phyloP scores from a whole-genome alignment of 2,888 invertebrate species.

The Acanthacorydalis orientalis region DNA sequence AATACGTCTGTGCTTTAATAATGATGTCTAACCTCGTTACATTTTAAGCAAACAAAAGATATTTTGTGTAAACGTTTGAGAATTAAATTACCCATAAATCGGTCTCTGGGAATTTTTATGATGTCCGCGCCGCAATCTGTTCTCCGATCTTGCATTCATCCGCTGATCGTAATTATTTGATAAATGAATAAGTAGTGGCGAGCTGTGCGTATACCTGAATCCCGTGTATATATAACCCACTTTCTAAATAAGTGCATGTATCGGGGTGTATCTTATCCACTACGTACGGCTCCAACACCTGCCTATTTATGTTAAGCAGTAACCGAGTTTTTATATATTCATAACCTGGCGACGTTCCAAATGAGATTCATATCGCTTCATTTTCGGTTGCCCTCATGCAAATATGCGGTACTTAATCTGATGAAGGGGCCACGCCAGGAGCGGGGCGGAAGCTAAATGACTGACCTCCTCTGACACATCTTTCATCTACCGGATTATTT shows the following conservation, averaged over 20 bases:
- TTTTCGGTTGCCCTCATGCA: neutral
- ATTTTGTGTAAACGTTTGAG: too few species aligned
- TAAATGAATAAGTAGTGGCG: neutral
- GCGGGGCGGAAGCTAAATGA: neutral
- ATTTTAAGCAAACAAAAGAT: too few species aligned
- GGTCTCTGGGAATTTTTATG: too few species aligned
- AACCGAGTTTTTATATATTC: constrained; percentile 1
- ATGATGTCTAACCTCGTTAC: too few species aligned
- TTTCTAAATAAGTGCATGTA: neutral
- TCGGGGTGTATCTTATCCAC: neutral
- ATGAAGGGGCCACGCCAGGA: neutral
- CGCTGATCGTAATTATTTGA: too few species aligned
- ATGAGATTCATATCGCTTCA: constrained; percentile 4
- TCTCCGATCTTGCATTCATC: too few species aligned
- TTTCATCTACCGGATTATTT: neutral
- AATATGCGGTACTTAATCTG: constrained; percentile 3
- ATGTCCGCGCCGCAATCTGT: too few species aligned
- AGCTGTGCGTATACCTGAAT: neutral
- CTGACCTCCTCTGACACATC: neutral
- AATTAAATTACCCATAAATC: too few species aligned
- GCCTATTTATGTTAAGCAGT: constrained; percentile 1
- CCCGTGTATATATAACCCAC: neutral
- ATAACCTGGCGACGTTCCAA: constrained; percentile 2
- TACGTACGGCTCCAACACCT: neutral
- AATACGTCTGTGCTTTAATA: too few species aligned